Percentiles rank a stretch among this genome's conserved stretches.
These are phyloP conservation scores for Thalassophryne amazonica DNA, from an alignment of 2,797 vertebrate genomes.

Conservation along the genomic window DNA sequence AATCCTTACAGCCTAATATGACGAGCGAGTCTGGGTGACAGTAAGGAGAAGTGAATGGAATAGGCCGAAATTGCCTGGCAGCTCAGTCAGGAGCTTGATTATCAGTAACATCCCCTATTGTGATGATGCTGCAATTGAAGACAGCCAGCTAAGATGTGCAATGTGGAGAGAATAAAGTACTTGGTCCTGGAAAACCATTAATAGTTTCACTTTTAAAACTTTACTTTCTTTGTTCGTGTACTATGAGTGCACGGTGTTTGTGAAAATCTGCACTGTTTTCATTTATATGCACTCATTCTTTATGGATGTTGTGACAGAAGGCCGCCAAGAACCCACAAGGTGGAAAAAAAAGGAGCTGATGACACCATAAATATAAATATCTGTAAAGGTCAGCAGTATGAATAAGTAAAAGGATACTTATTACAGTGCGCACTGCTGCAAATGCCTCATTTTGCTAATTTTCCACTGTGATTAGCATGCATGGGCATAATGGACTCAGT, in stretches of 20 bases:
- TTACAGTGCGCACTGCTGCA: no score
- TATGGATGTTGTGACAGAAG: background rate
- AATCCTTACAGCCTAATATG: slow-evolving; percentile 74
- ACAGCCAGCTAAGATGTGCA: slow-evolving; percentile 57
- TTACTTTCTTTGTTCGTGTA: slow-evolving; percentile 46
- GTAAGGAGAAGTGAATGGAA: slow-evolving; percentile 71
- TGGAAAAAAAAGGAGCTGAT: background rate
- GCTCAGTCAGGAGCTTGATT: slow-evolving; percentile 77
- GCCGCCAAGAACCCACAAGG: background rate
- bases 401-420: no score
- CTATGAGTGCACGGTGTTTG: background rate
- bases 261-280: background rate
- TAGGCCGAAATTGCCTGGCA: slow-evolving; percentile 73
- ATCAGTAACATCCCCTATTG: slow-evolving; percentile 77
- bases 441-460: no score
- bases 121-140: slow-evolving; percentile 73
- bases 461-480: no score
- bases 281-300: background rate
- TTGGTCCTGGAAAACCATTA: slow-evolving; percentile 62
- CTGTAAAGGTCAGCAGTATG: background rate
- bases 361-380: background rate
- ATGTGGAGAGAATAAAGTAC: slow-evolving; percentile 65
- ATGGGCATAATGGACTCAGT: no score
- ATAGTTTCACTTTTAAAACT: slow-evolving; percentile 63
- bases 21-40: slow-evolving; percentile 66